Percentiles rank a stretch among this genome's conserved stretches.
Evolutionary conservation across 2,888 invertebrate species (phyloP).

Genomic region (Drosophila meridiana): DNA sequence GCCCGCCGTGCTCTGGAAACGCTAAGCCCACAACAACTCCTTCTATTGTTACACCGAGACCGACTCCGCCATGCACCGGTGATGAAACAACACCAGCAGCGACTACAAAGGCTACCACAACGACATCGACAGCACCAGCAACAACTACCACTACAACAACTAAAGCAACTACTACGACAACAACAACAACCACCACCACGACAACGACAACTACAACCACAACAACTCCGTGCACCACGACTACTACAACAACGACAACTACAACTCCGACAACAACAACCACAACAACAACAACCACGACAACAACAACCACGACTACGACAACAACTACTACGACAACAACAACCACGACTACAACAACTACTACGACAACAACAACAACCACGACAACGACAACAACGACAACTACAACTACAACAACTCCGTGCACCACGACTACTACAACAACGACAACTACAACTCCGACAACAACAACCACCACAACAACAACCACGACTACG

Average conservation of each 20-base stretch:
- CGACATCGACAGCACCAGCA: background rate
- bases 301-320: background rate
- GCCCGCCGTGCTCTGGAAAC: conserved; percentile 36
- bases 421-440: conserved; percentile 1
- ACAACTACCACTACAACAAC: background rate
- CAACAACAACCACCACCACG: conserved; percentile 5
- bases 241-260: background rate
- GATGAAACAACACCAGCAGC: conserved; percentile 19
- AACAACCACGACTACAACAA: background rate
- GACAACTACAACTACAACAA: background rate
- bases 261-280: background rate
- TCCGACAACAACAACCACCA: background rate
- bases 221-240: background rate
- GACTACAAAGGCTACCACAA: conserved; percentile 1
- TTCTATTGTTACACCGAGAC: conserved; percentile 20
- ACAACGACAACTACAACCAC: background rate
- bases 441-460: conserved; percentile 4
- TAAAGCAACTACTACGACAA: background rate
- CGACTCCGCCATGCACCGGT: conserved; percentile 11
- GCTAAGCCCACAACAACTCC: conserved; percentile 18
- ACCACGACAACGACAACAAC: background rate
- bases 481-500: background rate
- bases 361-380: background rate
- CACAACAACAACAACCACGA: background rate
- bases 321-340: background rate